These are phyloP conservation scores for Boulengeromyrus knoepffleri DNA, from an alignment of 2,113 vertebrate species.

Conservation along the genomic window DNA sequence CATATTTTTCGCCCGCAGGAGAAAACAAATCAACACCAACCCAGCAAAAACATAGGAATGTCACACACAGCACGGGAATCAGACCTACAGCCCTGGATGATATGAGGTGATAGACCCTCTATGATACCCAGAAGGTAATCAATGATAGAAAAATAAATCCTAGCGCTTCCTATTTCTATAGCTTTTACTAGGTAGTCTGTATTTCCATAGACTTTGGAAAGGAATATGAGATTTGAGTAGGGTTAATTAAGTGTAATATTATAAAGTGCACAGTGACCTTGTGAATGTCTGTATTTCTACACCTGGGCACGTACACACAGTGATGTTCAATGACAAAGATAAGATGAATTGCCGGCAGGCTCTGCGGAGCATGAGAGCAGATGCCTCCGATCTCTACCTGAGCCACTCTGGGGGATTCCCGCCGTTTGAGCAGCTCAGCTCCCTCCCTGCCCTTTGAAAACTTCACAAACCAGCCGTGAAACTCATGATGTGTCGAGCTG, in stretches of 20 bases:
- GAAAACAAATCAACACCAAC: not conserved
- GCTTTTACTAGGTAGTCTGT: not conserved
- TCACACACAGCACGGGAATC: not conserved
- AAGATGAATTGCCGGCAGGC: not conserved
- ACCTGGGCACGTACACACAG: not conserved
- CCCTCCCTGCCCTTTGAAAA: not conserved
- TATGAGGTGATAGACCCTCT: not conserved
- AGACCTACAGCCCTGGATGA: not conserved
- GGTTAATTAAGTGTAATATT: not conserved
- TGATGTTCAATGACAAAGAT: not conserved
- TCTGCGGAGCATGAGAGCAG: not conserved
- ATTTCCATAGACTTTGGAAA: not conserved
- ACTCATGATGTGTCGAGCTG: not conserved
- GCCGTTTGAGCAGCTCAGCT: not conserved
- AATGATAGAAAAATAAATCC: not conserved
- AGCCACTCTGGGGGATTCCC: not conserved
- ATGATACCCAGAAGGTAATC: not conserved
- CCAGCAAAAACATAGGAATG: not conserved
- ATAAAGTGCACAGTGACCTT: not conserved
- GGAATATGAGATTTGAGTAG: not conserved
- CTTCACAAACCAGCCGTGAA: conserved; percentile 1
- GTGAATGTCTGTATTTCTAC: not conserved
- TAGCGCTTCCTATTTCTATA: not conserved
- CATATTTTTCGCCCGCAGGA: not conserved
- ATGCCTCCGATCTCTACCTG: not conserved